A percentile compares a stretch with the other conserved stretches of the same genome.
Evolutionary conservation across 1,140 invertebrate species (phyloP).

Genomic region (Frieseomelitta varia): DNA sequence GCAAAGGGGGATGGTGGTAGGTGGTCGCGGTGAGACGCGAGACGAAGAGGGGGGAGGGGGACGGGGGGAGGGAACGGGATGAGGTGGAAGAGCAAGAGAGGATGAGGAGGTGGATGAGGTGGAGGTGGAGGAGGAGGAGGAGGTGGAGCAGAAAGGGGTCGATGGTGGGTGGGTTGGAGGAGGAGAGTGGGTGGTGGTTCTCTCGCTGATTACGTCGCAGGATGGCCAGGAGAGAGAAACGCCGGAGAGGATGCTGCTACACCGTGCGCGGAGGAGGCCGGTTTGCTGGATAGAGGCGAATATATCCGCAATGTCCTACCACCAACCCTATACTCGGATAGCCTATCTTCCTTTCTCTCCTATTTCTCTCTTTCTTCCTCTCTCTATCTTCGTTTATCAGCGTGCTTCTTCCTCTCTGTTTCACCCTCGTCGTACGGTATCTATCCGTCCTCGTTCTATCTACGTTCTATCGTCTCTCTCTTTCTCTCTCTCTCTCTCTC

Average conservation of each 20-base stretch:
- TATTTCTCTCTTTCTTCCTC: slow-evolving; percentile 31
- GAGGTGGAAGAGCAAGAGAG: slow-evolving; percentile 43
- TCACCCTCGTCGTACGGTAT: slow-evolving; percentile 7
- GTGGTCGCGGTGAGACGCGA: slow-evolving; percentile 58
- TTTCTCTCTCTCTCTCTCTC: background rate
- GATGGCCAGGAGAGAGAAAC: slow-evolving; percentile 77
- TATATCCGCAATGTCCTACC: slow-evolving; percentile 81
- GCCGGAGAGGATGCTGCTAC: slow-evolving; percentile 72
- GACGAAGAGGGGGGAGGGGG: slow-evolving; percentile 44
- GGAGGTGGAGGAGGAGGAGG: slow-evolving; percentile 47
- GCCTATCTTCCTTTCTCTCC: slow-evolving; percentile 53
- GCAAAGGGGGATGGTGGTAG: slow-evolving; percentile 19
- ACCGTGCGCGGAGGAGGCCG: slow-evolving; percentile 52
- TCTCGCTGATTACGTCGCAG: slow-evolving; percentile 83
- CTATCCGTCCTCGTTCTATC: slow-evolving; percentile 48
- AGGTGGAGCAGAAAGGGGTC: slow-evolving; percentile 51
- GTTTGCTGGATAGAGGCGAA: slow-evolving; percentile 75
- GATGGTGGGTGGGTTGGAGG: slow-evolving; percentile 57
- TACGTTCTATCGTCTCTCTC: slow-evolving; percentile 11
- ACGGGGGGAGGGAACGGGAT: slow-evolving; percentile 5
- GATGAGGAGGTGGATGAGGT: slow-evolving; percentile 48
- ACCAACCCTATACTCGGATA: slow-evolving; percentile 67
- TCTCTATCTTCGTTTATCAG: slow-evolving; percentile 46
- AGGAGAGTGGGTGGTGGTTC: slow-evolving; percentile 66
- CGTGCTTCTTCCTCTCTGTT: slow-evolving; percentile 34